phyloP scores from a whole-genome alignment of 2,888 invertebrate species.

The Caenorhabditis macrosperma region DNA sequence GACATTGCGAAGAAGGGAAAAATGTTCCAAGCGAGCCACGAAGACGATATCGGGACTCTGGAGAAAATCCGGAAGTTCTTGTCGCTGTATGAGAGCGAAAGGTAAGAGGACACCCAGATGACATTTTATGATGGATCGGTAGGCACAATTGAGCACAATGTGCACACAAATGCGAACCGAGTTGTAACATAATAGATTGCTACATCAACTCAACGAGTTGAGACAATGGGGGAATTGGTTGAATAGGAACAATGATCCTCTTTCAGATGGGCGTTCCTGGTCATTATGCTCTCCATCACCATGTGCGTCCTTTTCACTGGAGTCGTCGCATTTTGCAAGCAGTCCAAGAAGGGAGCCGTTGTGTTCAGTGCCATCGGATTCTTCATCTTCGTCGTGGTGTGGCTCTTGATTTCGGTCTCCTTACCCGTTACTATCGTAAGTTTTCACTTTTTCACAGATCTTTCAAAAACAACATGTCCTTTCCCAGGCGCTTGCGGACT shows the following conservation, averaged over 20 bases:
- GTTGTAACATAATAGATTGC: background rate
- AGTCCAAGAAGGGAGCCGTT: slow-evolving; percentile 77
- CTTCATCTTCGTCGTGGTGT: slow-evolving; percentile 76
- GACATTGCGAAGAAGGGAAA: slow-evolving; percentile 54
- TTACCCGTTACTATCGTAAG: slow-evolving; percentile 74
- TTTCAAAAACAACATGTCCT: background rate
- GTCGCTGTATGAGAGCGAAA: slow-evolving; percentile 58
- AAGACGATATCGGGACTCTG: slow-evolving; percentile 38
- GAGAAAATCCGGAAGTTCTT: slow-evolving; percentile 43
- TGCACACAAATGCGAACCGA: background rate
- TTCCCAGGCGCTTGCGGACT: slow-evolving; percentile 72
- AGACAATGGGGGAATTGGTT: background rate
- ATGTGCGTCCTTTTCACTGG: slow-evolving; percentile 78
- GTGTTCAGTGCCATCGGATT: slow-evolving; percentile 78
- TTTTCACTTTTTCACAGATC: background rate
- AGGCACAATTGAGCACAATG: background rate
- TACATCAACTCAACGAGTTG: background rate
- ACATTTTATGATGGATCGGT: slow-evolving; percentile 52
- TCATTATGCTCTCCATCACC: slow-evolving; percentile 74
- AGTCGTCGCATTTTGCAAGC: slow-evolving; percentile 77
- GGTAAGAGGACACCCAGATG: slow-evolving; percentile 38
- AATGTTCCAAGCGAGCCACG: slow-evolving; percentile 43
- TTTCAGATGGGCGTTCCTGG: slow-evolving; percentile 77
- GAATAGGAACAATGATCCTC: background rate
- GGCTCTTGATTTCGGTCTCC: slow-evolving; percentile 72